Conservation (phyloP, 1,140 invertebrate genomes). For the Nasonia giraulti region DNA sequence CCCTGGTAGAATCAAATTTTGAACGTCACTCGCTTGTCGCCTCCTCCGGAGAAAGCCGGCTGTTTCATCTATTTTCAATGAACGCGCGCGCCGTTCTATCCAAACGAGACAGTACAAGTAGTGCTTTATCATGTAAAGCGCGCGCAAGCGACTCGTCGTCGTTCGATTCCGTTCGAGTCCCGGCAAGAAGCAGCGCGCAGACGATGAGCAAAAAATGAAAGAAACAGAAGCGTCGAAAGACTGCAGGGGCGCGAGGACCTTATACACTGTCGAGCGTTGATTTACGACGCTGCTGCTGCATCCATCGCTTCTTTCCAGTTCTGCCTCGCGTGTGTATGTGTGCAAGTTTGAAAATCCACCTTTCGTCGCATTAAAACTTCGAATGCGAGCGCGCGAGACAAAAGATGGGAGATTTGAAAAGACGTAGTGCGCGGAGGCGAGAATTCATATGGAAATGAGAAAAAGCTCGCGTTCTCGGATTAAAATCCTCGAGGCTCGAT, state of each 20-base stretch:
- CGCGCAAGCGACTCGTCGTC: constrained; percentile 21
- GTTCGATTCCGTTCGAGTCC: constrained; percentile 39
- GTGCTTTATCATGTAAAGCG: constrained; percentile 42
- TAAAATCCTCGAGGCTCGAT: neutral
- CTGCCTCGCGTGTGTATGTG: constrained; percentile 18
- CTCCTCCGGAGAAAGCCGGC: neutral
- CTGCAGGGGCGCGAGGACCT: constrained; percentile 11
- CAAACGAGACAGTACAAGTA: constrained; percentile 45
- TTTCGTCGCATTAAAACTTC: constrained; percentile 63
- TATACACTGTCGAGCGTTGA: constrained; percentile 30
- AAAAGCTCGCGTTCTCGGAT: neutral
- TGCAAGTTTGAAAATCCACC: constrained; percentile 57
- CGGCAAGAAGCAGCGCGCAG: constrained; percentile 3
- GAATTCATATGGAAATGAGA: constrained; percentile 26
- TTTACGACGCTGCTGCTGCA: constrained; percentile 20
- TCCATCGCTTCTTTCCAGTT: constrained; percentile 47
- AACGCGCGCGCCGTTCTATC: constrained; percentile 19
- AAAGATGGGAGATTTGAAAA: constrained; percentile 17
- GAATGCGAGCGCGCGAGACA: constrained; percentile 48
- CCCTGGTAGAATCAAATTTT: constrained; percentile 1
- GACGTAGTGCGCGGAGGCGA: neutral
- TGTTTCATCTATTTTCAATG: constrained; percentile 43
- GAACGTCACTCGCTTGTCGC: neutral
- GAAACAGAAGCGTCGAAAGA: constrained; percentile 22
- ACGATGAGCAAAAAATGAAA: constrained; percentile 6